Conservation (phyloP, 2,113 vertebrate species). For the Mugil cephalus region DNA sequence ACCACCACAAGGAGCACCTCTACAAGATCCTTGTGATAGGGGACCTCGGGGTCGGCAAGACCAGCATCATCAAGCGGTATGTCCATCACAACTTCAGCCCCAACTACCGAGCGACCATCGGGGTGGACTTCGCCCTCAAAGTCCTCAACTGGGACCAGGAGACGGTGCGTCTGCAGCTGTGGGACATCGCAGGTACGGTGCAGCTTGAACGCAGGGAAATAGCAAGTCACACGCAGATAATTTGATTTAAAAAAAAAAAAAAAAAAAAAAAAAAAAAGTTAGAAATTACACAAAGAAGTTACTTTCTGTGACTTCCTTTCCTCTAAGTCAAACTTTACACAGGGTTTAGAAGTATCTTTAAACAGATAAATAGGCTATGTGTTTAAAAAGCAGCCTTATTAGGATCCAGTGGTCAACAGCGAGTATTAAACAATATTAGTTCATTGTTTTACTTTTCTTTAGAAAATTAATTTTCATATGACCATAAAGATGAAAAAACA, state of each 20-base stretch:
- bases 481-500: background rate
- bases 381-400: too few relatives aligned
- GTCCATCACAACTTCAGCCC: conserved; percentile 93
- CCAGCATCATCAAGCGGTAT: conserved; percentile 92
- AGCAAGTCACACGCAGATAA: background rate
- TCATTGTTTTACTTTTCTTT: background rate
- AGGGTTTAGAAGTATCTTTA: too few relatives aligned
- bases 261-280: too few relatives aligned
- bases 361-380: too few relatives aligned
- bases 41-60: conserved; percentile 86
- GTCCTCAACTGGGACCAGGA: conserved; percentile 97
- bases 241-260: too few relatives aligned
- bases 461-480: background rate
- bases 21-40: conserved; percentile 98
- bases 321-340: too few relatives aligned
- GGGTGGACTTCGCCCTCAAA: conserved; percentile 98
- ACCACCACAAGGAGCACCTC: conserved; percentile 90
- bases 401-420: too few relatives aligned
- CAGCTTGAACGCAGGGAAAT: conserved; percentile 30
- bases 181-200: conserved; percentile 86
- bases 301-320: too few relatives aligned
- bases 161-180: conserved; percentile 93
- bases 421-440: background rate
- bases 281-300: too few relatives aligned
- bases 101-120: conserved; percentile 94